Conservation (phyloP, 2,113 vertebrate species). For the Sterna hirundo region DNA sequence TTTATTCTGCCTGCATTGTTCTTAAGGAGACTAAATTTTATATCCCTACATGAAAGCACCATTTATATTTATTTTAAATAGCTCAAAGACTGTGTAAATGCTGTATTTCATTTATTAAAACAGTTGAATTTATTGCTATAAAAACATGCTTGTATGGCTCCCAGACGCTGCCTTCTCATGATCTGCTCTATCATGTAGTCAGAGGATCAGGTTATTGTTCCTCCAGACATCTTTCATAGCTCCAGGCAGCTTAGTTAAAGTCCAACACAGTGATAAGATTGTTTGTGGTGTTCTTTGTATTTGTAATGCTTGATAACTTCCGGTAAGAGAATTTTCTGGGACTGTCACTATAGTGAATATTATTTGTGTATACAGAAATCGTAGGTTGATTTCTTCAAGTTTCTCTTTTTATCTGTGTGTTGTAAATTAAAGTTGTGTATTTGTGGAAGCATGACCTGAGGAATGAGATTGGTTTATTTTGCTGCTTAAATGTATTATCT, state of each 20-base stretch:
- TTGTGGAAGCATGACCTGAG: background rate
- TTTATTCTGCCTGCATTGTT: background rate
- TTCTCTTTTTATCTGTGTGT: background rate
- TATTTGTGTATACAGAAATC: background rate
- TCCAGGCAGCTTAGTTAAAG: background rate
- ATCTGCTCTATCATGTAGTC: background rate
- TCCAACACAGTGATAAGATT: background rate
- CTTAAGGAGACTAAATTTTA: background rate
- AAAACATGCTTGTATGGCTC: background rate
- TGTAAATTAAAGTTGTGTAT: background rate
- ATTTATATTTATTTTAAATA: conserved; percentile 35
- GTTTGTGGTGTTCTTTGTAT: background rate
- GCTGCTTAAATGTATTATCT: background rate
- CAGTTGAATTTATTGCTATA: background rate
- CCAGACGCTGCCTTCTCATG: background rate
- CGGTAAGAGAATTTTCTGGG: background rate
- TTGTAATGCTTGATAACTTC: background rate
- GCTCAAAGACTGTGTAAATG: background rate
- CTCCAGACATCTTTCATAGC: background rate
- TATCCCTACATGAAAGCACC: background rate
- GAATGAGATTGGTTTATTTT: background rate
- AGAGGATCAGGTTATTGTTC: background rate
- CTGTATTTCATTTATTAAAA: conserved; percentile 5
- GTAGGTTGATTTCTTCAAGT: background rate
- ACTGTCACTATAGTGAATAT: background rate